Conservation (phyloP, 2,888 invertebrate species). For the Gibbula magus region DNA sequence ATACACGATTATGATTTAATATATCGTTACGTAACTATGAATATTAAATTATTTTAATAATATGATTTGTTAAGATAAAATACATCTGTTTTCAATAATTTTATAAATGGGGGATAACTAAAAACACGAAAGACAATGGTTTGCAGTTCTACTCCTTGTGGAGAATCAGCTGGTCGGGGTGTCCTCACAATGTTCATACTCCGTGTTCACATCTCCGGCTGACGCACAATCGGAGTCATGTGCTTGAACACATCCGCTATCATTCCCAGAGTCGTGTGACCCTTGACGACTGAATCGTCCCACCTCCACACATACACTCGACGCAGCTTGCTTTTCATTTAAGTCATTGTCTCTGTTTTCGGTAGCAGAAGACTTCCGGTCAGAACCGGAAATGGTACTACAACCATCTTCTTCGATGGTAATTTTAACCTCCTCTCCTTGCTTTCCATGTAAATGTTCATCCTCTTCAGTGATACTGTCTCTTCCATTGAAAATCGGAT, state of each 20-base stretch:
- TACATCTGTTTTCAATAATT: too few relatives aligned
- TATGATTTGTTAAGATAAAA: too few relatives aligned
- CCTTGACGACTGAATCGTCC: background rate
- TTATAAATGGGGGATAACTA: background rate
- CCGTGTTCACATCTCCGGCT: background rate
- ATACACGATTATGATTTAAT: too few relatives aligned
- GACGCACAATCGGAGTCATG: background rate
- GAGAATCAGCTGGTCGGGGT: background rate
- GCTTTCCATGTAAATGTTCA: background rate
- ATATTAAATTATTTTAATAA: background rate
- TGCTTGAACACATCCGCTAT: background rate
- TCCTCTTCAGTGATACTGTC: background rate
- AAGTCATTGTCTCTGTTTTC: background rate
- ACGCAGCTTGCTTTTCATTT: background rate
- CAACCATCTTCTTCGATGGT: background rate
- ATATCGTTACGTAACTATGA: too few relatives aligned
- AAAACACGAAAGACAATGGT: background rate
- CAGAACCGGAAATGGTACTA: background rate
- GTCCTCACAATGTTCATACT: background rate
- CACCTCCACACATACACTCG: background rate
- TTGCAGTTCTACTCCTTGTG: background rate
- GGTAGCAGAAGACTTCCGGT: background rate
- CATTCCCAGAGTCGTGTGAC: conserved; percentile 9
- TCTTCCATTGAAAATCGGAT: background rate
- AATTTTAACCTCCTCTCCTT: background rate